Base-by-base conservation (phyloP, 2,797 vertebrate species). In the Otolemur crassicaudatus region DNA sequence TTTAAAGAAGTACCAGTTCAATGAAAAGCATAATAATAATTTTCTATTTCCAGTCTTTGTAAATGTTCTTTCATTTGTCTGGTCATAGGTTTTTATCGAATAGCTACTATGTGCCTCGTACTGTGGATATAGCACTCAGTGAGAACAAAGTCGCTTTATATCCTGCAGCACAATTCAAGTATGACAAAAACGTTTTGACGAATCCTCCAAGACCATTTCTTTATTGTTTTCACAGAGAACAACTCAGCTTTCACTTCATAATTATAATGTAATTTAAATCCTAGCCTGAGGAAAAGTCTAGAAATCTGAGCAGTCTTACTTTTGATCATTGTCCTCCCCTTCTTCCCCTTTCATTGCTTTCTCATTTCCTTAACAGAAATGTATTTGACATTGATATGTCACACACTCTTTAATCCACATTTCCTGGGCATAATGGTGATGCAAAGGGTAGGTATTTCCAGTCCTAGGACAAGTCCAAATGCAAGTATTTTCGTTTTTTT, bases 221-320 rank as follows among this genome's bases (percentile, higher is more conserved):
- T 72, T 90, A 84, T 85, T 94, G 53, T 90, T 89, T 95, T 94
- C 31, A 19, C 31, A 72, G 12, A 63, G n/a, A 53, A 82, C 17
- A 90, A 43, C n/a, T 91, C 22, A 60, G n/a, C 37, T 95, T 94
- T 92, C 8, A 76, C 43, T 2, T 95, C 27, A 79, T 82, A 73
- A 95, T 87, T 91, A 49, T 77, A 80, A 12, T 20, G 79, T 86
- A 86, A 83, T 81, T 85, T 82, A 82, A 82, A 73, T 58, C n/a
- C 58, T 37, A 86, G 37, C 34, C 69, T 72, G 25, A 94, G 14
- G 20, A 43, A 93, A 93, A 81, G 7, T 49, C 29, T 87, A 60
- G 31, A 76, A 61, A 90, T 91, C 31, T 63, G 58, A 46, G 49
- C 27, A 67, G 12, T 49, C 27, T 84, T 25, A 37, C 10, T 93